Conservation (phyloP, 2,888 invertebrate species). For the Caenorhabditis japonica region DNA sequence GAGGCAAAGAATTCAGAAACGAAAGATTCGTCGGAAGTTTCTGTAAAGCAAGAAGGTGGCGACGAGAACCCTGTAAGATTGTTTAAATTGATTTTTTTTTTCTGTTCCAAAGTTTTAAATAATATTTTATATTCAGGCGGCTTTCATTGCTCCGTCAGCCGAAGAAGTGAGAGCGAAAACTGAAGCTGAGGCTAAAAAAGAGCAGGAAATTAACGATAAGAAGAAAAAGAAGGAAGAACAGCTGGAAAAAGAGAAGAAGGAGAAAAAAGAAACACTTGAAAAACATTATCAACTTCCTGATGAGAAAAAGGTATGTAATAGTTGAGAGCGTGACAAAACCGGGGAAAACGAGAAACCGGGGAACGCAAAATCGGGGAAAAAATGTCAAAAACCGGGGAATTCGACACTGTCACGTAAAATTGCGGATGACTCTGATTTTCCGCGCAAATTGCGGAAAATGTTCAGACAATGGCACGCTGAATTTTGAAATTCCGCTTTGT, state of each 20-base stretch:
- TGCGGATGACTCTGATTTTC: too few relatives aligned
- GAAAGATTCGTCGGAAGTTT: conserved; percentile 46
- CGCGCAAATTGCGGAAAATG: too few relatives aligned
- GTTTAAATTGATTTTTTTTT: too few relatives aligned
- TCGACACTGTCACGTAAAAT: too few relatives aligned
- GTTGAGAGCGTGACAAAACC: too few relatives aligned
- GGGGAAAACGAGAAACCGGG: too few relatives aligned
- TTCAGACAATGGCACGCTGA: too few relatives aligned
- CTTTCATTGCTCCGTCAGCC: conserved; percentile 43
- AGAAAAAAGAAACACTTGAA: conserved; percentile 57
- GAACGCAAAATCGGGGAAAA: too few relatives aligned
- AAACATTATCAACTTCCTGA: conserved; percentile 57
- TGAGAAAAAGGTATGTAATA: conserved; percentile 45
- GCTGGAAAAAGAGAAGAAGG: conserved; percentile 60
- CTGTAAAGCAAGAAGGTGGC: conserved; percentile 22
- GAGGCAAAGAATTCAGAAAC: conserved; percentile 48
- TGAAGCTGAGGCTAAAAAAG: conserved; percentile 61
- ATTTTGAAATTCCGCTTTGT: too few relatives aligned
- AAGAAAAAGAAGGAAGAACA: conserved; percentile 57
- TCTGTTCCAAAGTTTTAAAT: not conserved
- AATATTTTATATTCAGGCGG: conserved; percentile 6
- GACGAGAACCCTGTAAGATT: conserved; percentile 39
- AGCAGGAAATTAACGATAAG: conserved; percentile 54
- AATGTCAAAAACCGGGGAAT: too few relatives aligned
- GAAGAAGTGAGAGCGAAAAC: conserved; percentile 57